Base-by-base conservation (phyloP, 1,140 invertebrate species). In the Pentalonia nigronervosa region DNA sequence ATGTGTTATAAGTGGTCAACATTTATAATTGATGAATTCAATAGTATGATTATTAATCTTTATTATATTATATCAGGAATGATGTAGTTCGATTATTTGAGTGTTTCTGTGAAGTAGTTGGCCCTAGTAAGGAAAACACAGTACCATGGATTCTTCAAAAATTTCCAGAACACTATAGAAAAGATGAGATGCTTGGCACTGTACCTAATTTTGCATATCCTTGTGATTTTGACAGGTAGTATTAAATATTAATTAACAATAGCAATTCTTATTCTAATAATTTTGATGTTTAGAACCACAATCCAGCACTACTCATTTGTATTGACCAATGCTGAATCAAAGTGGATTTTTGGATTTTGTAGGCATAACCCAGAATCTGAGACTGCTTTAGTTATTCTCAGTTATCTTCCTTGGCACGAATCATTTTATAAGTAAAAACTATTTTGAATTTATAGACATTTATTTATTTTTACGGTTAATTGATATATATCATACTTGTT, bases 261-360 rank as follows among this genome's bases (percentile, higher is more conserved):
- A 91, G 86, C 56, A 94, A 60, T 36, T 1, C 83, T 50, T 45
- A 56, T 84, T 34, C 83, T 67, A 25, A 90, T 93, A 94, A 94
- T 94, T 94, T 94, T 94, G 87, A 96, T 50, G 1, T 84, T 81
- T 95, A 98, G 97, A 95, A 95, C 96, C 91, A 96, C 96, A 91
- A 97, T 98, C 34, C 97, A 98, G 94, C 97, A 98, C 95, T 98
- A 98, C 95, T 99, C 98, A 25, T 99, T 99, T 96, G 98, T 99
- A 53, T 95, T 99, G 94, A 99, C 99, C 36, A 98, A 97, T 94
- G 96, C 97, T 94, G 98, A 99, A 95, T 98, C 98, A 48, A 98
- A 99, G 96, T 99, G 98, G 97, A 98, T 98, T 67, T 99, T 98
- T 96, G 98, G 98, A 94, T 99, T 98, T 95, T 99, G 98, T 95